Evolutionary conservation across 1,140 invertebrate genomes (phyloP).

Genomic region (Drosophila gunungcola): DNA sequence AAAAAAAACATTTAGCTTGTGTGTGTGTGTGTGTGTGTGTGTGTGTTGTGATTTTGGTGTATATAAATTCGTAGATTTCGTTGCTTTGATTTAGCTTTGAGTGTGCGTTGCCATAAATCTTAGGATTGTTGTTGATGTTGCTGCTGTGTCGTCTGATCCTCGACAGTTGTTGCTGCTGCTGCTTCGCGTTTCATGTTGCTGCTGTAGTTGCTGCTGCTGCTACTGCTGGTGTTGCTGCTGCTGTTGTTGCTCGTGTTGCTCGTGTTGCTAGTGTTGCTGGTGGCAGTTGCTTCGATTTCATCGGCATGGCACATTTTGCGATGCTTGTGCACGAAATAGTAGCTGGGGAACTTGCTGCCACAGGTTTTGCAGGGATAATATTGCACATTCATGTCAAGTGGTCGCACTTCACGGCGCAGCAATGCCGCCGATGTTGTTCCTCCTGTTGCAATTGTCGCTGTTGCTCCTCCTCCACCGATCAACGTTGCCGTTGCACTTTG

Average conservation of each 20-base stretch:
- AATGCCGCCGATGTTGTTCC: constrained; percentile 26
- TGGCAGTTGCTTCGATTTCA: constrained; percentile 76
- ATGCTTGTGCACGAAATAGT: constrained; percentile 97
- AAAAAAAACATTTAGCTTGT: constrained; percentile 51
- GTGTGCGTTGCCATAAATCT: constrained; percentile 9
- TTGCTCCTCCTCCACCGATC: background rate
- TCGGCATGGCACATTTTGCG: constrained; percentile 92
- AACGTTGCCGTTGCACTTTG: constrained; percentile 22
- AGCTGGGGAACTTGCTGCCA: constrained; percentile 95
- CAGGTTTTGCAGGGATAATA: constrained; percentile 97
- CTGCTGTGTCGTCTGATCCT: constrained; percentile 2
- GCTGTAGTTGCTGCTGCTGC: constrained; percentile 9
- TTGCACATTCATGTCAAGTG: constrained; percentile 92
- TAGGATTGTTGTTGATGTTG: constrained; percentile 25
- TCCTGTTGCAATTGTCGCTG: background rate
- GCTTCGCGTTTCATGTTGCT: constrained; percentile 37
- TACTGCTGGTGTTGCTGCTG: constrained; percentile 20
- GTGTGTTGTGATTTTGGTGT: constrained; percentile 18
- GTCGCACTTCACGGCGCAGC: constrained; percentile 86
- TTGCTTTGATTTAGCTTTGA: constrained; percentile 31
- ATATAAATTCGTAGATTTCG: constrained; percentile 53
- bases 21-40: constrained; percentile 20
- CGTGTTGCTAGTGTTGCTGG: constrained; percentile 18
- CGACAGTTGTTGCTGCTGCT: constrained; percentile 11
- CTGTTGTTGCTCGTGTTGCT: constrained; percentile 31